phyloP scores from a whole-genome alignment of 2,113 vertebrate species.

The Vidua macroura region DNA sequence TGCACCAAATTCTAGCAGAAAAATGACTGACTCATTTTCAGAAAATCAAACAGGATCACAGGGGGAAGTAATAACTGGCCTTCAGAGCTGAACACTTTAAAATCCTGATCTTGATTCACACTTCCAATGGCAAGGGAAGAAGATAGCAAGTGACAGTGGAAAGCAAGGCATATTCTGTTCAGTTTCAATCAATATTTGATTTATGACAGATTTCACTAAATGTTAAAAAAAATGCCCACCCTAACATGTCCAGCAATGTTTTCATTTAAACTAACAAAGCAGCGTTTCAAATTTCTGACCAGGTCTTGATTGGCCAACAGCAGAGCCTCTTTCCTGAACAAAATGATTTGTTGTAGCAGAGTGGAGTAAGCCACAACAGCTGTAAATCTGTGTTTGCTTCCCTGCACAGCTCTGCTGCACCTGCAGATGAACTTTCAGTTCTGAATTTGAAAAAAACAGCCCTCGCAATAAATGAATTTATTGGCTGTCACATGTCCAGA shows the following conservation, averaged over 20 bases:
- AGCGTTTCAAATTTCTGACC: conserved; percentile 34
- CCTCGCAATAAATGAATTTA: conserved; percentile 40
- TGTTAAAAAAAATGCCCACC: neutral
- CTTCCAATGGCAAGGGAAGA: neutral
- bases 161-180: conserved; percentile 32
- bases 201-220: conserved; percentile 38
- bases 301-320: neutral
- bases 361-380: conserved; percentile 22
- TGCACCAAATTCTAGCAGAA: conserved; percentile 37
- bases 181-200: neutral
- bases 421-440: conserved; percentile 63
- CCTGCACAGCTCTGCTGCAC: conserved; percentile 32
- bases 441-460: conserved; percentile 32
- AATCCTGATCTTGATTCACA: conserved; percentile 4
- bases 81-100: neutral
- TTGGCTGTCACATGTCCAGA: conserved; percentile 33
- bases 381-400: conserved; percentile 60
- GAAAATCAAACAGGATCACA: conserved; percentile 50
- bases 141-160: neutral
- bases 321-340: conserved; percentile 28
- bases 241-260: neutral
- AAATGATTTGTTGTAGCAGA: conserved; percentile 48
- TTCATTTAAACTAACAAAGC: conserved; percentile 48
- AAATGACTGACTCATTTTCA: conserved; percentile 58
- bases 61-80: conserved; percentile 39